These are phyloP conservation scores for Cephus nigrinus DNA, from an alignment of 2,888 invertebrate species.

Conservation along the genomic window DNA sequence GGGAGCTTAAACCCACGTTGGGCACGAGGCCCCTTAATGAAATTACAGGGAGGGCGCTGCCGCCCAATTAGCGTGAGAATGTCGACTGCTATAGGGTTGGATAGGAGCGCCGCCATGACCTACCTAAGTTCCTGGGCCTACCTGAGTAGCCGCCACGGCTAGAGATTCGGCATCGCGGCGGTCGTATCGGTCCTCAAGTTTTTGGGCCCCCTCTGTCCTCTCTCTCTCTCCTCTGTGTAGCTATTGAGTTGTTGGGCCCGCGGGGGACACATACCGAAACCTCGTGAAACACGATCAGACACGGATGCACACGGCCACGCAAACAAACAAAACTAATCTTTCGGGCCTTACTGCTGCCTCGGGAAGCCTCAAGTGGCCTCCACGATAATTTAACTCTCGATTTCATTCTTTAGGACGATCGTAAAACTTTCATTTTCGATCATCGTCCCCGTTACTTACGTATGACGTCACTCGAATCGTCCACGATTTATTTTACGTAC, in stretches of 20 bases:
- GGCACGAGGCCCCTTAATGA: slow-evolving; percentile 62
- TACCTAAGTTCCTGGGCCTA: slow-evolving; percentile 32
- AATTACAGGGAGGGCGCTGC: slow-evolving; percentile 59
- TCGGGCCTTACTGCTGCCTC: slow-evolving; percentile 27
- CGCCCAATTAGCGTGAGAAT: slow-evolving; percentile 63
- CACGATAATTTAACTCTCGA: slow-evolving; percentile 43
- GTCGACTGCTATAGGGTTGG: slow-evolving; percentile 43
- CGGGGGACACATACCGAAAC: slow-evolving; percentile 52
- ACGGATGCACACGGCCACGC: slow-evolving; percentile 60
- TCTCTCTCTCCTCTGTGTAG: slow-evolving; percentile 37
- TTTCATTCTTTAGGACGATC: slow-evolving; percentile 30
- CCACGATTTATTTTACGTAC: not conserved
- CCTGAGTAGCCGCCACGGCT: slow-evolving; percentile 48
- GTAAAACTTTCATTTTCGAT: slow-evolving; percentile 22
- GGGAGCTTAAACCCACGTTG: slow-evolving; percentile 26
- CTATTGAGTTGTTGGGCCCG: slow-evolving; percentile 61
- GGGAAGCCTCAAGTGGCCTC: slow-evolving; percentile 30
- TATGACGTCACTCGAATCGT: not conserved
- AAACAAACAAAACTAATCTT: slow-evolving; percentile 52
- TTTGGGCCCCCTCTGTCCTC: slow-evolving; percentile 27
- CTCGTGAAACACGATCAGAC: slow-evolving; percentile 63
- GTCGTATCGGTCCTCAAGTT: slow-evolving; percentile 4
- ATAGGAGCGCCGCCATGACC: slow-evolving; percentile 27
- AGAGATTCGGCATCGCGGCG: slow-evolving; percentile 29
- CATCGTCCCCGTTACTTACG: not conserved